Percentiles rank a stretch among this genome's conserved stretches.
Evolutionary conservation across 1,140 invertebrate genomes (phyloP).

Genomic region (Ephestia elutella): DNA sequence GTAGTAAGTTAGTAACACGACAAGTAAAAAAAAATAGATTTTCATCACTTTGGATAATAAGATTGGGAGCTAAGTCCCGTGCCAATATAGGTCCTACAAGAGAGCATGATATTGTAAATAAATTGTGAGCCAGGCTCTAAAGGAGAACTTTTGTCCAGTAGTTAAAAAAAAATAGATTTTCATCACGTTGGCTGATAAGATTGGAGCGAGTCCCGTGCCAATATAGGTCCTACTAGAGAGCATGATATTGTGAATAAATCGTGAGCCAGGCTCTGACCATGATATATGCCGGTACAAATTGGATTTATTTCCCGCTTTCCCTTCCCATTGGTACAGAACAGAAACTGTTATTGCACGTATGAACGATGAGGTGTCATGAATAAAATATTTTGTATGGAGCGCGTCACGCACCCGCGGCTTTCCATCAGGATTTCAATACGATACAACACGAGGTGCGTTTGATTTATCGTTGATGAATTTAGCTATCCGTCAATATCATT

Average conservation of each 20-base stretch:
- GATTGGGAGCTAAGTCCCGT: constrained; percentile 24
- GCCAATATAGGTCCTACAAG: constrained; percentile 17
- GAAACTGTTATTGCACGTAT: constrained; percentile 69
- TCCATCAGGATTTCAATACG: constrained; percentile 46
- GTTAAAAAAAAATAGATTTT: too few species aligned
- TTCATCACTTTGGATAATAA: constrained; percentile 1
- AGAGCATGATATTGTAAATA: constrained; percentile 49
- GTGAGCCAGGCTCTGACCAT: constrained; percentile 55
- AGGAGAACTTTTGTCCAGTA: too few species aligned
- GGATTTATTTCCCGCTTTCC: constrained; percentile 65
- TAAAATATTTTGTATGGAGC: constrained; percentile 60
- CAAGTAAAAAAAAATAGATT: too few species aligned
- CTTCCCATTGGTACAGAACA: constrained; percentile 57
- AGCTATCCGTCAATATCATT: background rate
- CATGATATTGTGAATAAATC: constrained; percentile 59
- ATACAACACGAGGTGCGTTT: constrained; percentile 27
- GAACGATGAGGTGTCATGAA: constrained; percentile 67
- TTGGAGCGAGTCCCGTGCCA: constrained; percentile 27
- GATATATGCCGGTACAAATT: constrained; percentile 69
- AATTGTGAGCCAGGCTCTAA: constrained; percentile 41
- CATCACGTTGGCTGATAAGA: constrained; percentile 8
- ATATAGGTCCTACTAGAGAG: constrained; percentile 12
- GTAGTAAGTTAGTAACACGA: too few species aligned
- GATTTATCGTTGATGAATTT: constrained; percentile 1
- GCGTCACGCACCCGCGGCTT: constrained; percentile 44